Conservation (phyloP, 2,113 vertebrate species). For the Psittacula cyanocephala region DNA sequence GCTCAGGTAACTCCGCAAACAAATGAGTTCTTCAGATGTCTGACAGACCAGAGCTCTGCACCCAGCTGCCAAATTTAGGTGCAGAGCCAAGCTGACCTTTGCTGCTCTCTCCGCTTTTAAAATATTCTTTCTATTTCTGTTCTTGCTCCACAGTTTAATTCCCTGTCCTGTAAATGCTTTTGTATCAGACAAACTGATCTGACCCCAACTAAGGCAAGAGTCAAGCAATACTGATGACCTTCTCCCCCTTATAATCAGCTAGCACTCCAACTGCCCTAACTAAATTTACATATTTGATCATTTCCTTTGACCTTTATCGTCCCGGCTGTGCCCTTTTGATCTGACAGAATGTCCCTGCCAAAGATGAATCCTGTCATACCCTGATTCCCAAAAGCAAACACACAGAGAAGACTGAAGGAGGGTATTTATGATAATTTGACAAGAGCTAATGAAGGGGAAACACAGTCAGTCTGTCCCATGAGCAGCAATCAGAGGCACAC, state of each 20-base stretch:
- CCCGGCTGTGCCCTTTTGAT: neutral
- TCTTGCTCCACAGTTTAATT: conserved; percentile 12
- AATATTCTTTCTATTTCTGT: conserved; percentile 72
- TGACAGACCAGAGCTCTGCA: conserved; percentile 17
- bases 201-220: neutral
- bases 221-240: neutral
- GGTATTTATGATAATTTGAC: neutral
- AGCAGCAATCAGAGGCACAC: neutral
- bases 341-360: neutral
- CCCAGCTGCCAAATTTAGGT: conserved; percentile 50
- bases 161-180: conserved; percentile 2
- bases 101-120: conserved; percentile 28
- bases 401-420: neutral
- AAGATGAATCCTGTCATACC: neutral
- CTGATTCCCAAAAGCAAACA: neutral
- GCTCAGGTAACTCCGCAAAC: conserved; percentile 63
- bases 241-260: neutral
- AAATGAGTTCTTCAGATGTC: conserved; percentile 63
- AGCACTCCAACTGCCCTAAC: neutral
- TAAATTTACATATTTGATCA: conserved; percentile 20
- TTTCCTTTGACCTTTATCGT: conserved; percentile 31
- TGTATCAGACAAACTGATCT: neutral
- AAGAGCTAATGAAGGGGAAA: neutral
- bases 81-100: conserved; percentile 50
- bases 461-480: neutral